These are phyloP conservation scores for Tenthredo livida DNA, from an alignment of 2,888 invertebrate genomes.

Conservation along the genomic window DNA sequence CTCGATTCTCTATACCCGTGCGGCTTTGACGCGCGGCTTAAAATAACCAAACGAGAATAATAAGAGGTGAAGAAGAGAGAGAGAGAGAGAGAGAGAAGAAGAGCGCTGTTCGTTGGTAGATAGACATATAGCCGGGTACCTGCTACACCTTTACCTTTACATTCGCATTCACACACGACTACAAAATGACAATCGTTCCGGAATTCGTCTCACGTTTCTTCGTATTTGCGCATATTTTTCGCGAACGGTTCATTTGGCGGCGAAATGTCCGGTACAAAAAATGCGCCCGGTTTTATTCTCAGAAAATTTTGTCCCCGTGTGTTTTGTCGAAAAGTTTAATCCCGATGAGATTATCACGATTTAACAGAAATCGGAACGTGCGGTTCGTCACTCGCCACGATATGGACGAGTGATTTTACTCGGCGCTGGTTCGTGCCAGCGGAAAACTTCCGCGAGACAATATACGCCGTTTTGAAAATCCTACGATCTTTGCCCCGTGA, in stretches of 20 bases:
- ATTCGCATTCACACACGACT: too few species aligned
- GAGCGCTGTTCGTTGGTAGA: neutral
- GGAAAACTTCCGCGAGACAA: too few species aligned
- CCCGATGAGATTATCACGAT: neutral
- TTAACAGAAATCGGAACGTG: neutral
- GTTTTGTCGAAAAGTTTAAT: neutral
- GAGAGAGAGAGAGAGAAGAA: too few species aligned
- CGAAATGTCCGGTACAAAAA: neutral
- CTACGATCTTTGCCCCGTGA: too few species aligned
- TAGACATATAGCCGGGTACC: too few species aligned
- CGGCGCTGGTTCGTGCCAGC: neutral
- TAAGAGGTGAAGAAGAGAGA: neutral
- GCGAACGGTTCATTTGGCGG: neutral
- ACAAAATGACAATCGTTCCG: too few species aligned
- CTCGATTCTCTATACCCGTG: neutral
- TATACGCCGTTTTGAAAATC: too few species aligned
- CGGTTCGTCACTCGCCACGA: too few species aligned
- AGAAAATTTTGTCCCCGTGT: neutral
- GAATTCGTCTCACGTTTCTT: too few species aligned
- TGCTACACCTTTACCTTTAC: too few species aligned
- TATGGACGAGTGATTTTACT: neutral
- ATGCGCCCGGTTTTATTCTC: neutral
- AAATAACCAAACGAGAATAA: conserved; percentile 19
- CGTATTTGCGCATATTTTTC: too few species aligned
- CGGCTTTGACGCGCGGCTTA: conserved; percentile 13